These are phyloP conservation scores for Erythrolamprus reginae DNA, from an alignment of 2,113 vertebrate genomes.

Conservation along the genomic window DNA sequence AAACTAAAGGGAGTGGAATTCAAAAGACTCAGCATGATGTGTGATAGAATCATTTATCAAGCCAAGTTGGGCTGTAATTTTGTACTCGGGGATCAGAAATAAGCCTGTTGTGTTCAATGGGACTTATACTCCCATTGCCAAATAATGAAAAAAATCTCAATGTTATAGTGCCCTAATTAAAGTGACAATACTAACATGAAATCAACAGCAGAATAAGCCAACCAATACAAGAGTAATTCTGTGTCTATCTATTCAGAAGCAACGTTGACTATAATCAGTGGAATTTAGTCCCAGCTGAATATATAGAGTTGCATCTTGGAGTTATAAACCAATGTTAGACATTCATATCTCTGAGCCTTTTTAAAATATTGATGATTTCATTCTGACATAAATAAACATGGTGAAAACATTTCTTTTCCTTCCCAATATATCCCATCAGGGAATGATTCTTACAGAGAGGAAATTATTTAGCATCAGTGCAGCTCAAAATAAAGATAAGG, in stretches of 20 bases:
- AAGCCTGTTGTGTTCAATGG: background rate
- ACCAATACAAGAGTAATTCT: background rate
- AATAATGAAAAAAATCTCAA: background rate
- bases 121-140: background rate
- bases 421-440: constrained; percentile 11
- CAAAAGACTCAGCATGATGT: constrained; percentile 49
- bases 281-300: background rate
- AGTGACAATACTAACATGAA: background rate
- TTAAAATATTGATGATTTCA: constrained; percentile 5
- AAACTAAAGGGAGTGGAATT: constrained; percentile 47
- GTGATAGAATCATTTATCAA: background rate
- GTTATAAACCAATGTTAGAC: background rate
- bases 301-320: background rate
- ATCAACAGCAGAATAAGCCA: background rate
- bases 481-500: constrained; percentile 19
- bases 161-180: background rate
- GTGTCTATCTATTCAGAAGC: background rate
- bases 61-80: background rate
- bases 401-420: constrained; percentile 20
- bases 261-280: background rate
- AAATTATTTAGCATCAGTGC: constrained; percentile 4
- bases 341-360: background rate
- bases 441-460: constrained; percentile 17
- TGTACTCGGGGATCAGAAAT: background rate
- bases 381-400: constrained; percentile 1